Percentiles rank a stretch among this genome's conserved stretches.
These are phyloP conservation scores for Torymus auratus DNA, from an alignment of 2,888 invertebrate genomes.

Conservation along the genomic window DNA sequence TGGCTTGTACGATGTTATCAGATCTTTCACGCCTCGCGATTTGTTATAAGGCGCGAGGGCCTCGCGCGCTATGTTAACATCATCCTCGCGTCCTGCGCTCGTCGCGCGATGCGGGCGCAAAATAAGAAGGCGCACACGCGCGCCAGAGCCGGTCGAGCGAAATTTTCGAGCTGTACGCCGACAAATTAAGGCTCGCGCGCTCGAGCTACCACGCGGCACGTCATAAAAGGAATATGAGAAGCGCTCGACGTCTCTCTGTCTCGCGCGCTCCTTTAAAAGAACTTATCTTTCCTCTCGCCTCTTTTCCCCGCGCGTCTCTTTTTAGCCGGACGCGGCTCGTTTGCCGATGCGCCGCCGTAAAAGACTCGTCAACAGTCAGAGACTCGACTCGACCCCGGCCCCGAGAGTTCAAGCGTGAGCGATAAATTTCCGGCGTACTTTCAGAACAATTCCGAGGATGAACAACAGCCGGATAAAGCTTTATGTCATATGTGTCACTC, in stretches of 20 bases:
- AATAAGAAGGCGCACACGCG: not conserved
- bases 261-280: not conserved
- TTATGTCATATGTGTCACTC: constrained; percentile 32
- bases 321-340: not conserved
- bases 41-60: constrained; percentile 23
- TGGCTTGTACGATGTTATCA: constrained; percentile 39
- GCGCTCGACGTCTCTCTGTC: not conserved
- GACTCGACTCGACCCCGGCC: constrained; percentile 1
- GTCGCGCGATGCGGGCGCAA: not conserved
- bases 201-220: constrained; percentile 27
- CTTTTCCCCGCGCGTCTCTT: not conserved
- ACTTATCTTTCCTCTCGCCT: constrained; percentile 4
- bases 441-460: constrained; percentile 39
- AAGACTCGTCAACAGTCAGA: constrained; percentile 45
- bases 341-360: constrained; percentile 10
- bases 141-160: too few relatives aligned
- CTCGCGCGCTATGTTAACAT: constrained; percentile 25
- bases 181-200: too few relatives aligned
- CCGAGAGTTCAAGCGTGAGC: constrained; percentile 22
- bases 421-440: constrained; percentile 46
- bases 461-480: constrained; percentile 40
- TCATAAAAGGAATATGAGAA: constrained; percentile 15
- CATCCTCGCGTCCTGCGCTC: not conserved
- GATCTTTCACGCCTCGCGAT: constrained; percentile 46
- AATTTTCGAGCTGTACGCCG: not conserved